phyloP scores from a whole-genome alignment of 2,888 invertebrate species.

The Cotesia congregata region DNA sequence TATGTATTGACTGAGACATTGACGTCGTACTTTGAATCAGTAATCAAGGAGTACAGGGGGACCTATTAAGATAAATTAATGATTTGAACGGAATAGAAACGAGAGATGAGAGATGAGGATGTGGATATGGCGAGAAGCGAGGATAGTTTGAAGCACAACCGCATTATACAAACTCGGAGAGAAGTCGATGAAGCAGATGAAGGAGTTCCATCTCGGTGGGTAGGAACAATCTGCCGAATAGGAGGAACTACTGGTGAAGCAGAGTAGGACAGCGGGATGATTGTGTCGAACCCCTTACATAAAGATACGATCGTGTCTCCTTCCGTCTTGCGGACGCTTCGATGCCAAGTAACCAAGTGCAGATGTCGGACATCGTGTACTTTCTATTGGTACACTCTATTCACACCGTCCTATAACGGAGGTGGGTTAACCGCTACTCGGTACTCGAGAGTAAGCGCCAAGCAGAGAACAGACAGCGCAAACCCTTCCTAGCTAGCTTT shows the following conservation, averaged over 20 bases:
- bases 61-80: background rate
- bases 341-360: constrained; percentile 26
- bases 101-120: background rate
- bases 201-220: constrained; percentile 21
- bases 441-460: constrained; percentile 39
- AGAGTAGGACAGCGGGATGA: constrained; percentile 22
- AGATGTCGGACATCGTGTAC: constrained; percentile 59
- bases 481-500: constrained; percentile 8
- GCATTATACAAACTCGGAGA: constrained; percentile 24
- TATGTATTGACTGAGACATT: no score
- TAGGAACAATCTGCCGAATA: constrained; percentile 14
- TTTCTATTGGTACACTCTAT: constrained; percentile 58
- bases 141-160: constrained; percentile 9
- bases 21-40: no score
- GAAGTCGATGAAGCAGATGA: constrained; percentile 12
- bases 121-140: background rate
- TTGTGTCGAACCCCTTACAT: constrained; percentile 44
- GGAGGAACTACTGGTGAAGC: constrained; percentile 17
- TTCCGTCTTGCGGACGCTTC: constrained; percentile 47
- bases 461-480: constrained; percentile 23
- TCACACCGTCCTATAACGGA: constrained; percentile 55
- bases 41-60: background rate
- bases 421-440: constrained; percentile 60
- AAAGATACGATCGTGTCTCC: constrained; percentile 42
- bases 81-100: background rate